Percentiles rank a stretch among this genome's conserved stretches.
These are phyloP conservation scores for Andrena hattorfiana DNA, from an alignment of 2,888 invertebrate species.

Conservation along the genomic window DNA sequence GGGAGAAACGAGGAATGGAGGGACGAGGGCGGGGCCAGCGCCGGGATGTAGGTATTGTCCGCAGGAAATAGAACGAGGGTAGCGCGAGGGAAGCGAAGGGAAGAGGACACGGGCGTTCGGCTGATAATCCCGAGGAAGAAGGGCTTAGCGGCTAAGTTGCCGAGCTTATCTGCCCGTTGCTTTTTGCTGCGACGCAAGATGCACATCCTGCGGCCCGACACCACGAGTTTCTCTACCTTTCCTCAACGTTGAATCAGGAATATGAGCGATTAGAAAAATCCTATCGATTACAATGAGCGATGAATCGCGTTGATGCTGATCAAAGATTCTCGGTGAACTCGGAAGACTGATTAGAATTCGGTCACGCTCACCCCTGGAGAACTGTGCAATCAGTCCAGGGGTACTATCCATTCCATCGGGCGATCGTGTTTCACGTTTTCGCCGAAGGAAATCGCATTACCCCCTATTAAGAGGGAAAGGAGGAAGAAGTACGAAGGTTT, in stretches of 20 bases:
- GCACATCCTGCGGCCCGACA: conserved; percentile 48
- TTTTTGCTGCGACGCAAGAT: conserved; percentile 63
- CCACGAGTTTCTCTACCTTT: conserved; percentile 14
- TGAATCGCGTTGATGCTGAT: too few species aligned
- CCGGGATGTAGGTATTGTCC: conserved; percentile 71
- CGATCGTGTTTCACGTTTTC: neutral
- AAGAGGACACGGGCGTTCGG: conserved; percentile 56
- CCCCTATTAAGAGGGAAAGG: neutral
- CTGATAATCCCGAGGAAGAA: conserved; percentile 77
- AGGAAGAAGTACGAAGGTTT: neutral
- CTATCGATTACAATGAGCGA: too few species aligned
- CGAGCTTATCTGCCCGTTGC: conserved; percentile 68
- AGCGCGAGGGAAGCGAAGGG: conserved; percentile 48
- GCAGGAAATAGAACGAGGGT: conserved; percentile 75
- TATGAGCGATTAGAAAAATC: neutral
- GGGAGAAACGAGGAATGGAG: conserved; percentile 28
- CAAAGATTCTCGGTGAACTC: too few species aligned
- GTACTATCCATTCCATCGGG: neutral
- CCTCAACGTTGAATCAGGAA: neutral
- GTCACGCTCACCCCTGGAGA: too few species aligned
- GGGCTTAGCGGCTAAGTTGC: conserved; percentile 74
- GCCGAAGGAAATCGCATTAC: neutral
- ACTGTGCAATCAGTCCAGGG: too few species aligned
- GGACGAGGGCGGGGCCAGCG: conserved; percentile 50
- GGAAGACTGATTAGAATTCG: too few species aligned